These are phyloP conservation scores for Yponomeuta sedellus DNA, from an alignment of 2,888 invertebrate genomes.

Conservation along the genomic window DNA sequence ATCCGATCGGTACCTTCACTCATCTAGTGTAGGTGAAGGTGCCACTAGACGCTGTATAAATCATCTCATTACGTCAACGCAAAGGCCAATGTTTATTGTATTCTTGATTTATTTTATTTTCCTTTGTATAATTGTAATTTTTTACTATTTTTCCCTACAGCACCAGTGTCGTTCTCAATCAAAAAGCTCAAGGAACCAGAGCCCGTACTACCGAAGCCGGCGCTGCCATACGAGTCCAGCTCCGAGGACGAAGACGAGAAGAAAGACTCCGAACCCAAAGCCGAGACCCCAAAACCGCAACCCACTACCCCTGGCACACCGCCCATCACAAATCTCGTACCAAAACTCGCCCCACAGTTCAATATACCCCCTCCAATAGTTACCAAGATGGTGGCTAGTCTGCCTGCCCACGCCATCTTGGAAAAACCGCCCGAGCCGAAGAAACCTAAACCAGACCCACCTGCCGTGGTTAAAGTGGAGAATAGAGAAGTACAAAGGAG, in stretches of 20 bases:
- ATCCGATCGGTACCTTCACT: too few relatives aligned
- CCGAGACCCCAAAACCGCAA: constrained; percentile 26
- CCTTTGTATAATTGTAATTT: too few relatives aligned
- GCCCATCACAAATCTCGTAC: not conserved
- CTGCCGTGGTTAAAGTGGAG: constrained; percentile 1
- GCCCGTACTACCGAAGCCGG: constrained; percentile 80
- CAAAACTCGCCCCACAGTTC: constrained; percentile 15
- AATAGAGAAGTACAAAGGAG: too few relatives aligned
- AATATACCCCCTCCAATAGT: constrained; percentile 26
- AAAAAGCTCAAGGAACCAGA: constrained; percentile 87
- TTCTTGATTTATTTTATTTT: too few relatives aligned
- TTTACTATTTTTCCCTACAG: constrained; percentile 41
- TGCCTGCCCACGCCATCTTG: not conserved
- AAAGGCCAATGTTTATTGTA: too few relatives aligned
- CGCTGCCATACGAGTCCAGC: constrained; percentile 85
- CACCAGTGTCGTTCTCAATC: constrained; percentile 89
- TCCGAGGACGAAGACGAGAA: constrained; percentile 78
- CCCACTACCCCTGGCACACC: constrained; percentile 17
- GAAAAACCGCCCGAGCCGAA: constrained; percentile 17
- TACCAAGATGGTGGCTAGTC: not conserved
- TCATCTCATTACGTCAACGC: too few relatives aligned
- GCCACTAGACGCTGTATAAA: too few relatives aligned
- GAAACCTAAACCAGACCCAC: not conserved
- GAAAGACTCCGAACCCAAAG: constrained; percentile 27
- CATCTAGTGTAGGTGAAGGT: too few relatives aligned